These are phyloP conservation scores for Lordiphosa mommai DNA, from an alignment of 1,140 invertebrate species.

Conservation along the genomic window DNA sequence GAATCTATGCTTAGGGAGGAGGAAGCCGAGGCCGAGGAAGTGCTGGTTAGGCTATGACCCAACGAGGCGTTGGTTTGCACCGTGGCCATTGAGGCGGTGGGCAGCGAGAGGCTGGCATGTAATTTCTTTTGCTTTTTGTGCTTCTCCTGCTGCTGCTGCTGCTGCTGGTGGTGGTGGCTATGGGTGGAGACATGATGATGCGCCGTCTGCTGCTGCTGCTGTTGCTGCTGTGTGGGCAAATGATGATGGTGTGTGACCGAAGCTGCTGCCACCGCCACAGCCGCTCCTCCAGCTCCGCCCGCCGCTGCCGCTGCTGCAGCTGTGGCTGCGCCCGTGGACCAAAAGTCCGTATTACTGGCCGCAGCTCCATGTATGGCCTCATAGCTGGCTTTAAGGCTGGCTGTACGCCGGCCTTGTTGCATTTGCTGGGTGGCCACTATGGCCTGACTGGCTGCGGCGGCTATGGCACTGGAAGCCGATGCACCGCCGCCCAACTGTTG, in stretches of 20 bases:
- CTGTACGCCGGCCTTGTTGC: constrained; percentile 95
- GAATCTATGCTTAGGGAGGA: constrained; percentile 61
- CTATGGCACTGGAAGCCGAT: constrained; percentile 89
- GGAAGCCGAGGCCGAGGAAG: constrained; percentile 49
- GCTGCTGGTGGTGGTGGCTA: constrained; percentile 4
- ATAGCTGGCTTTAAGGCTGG: constrained; percentile 96
- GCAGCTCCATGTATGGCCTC: constrained; percentile 87
- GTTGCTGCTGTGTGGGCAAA: neutral
- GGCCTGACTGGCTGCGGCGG: constrained; percentile 96
- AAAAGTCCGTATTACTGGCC: constrained; percentile 82
- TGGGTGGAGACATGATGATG: too few species aligned
- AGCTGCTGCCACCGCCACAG: constrained; percentile 15
- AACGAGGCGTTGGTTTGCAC: constrained; percentile 27
- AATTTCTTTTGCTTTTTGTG: constrained; percentile 72
- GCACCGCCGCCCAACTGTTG: constrained; percentile 82
- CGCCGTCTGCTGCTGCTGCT: constrained; percentile 2
- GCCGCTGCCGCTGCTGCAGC: neutral
- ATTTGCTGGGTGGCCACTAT: constrained; percentile 98
- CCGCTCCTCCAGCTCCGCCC: constrained; percentile 19
- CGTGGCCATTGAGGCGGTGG: constrained; percentile 24
- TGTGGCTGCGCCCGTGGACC: constrained; percentile 41
- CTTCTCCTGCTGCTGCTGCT: constrained; percentile 2
- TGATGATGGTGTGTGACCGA: constrained; percentile 25
- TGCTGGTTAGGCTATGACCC: constrained; percentile 11
- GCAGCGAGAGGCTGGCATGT: constrained; percentile 19